A percentile compares a stretch with the other conserved stretches of the same genome.
phyloP scores from a whole-genome alignment of 2,888 invertebrate genomes.

The Caenorhabditis drosophilae region DNA sequence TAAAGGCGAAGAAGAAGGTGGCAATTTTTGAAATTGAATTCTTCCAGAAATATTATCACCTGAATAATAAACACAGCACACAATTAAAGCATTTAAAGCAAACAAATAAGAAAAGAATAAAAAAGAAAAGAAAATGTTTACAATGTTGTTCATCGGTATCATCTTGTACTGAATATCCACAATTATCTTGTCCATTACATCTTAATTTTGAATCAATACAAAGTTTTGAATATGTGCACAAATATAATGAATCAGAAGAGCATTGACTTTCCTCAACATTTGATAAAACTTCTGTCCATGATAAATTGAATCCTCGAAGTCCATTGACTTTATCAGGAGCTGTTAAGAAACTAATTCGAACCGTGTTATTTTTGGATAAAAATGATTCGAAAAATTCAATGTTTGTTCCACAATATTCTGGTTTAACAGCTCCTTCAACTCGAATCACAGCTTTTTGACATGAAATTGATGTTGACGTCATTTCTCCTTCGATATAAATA shows the following conservation, averaged over 20 bases:
- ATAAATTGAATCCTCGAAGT: slow-evolving; percentile 66
- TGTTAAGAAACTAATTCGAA: slow-evolving; percentile 64
- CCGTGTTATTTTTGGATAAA: slow-evolving; percentile 33
- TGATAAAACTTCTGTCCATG: slow-evolving; percentile 67
- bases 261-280: slow-evolving; percentile 71
- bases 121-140: too few species aligned
- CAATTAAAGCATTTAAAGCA: too few species aligned
- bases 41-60: too few species aligned
- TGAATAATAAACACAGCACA: too few species aligned
- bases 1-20: too few species aligned
- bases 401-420: slow-evolving; percentile 52
- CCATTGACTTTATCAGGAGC: slow-evolving; percentile 68
- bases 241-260: slow-evolving; percentile 73
- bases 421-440: slow-evolving; percentile 30
- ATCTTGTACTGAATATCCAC: slow-evolving; percentile 78
- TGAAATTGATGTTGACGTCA: slow-evolving; percentile 47
- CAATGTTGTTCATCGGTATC: slow-evolving; percentile 77
- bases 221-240: slow-evolving; percentile 78
- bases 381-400: slow-evolving; percentile 27
- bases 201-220: slow-evolving; percentile 81
- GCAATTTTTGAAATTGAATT: too few species aligned
- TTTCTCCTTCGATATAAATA: slow-evolving; percentile 86
- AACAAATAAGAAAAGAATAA: too few species aligned
- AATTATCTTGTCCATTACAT: slow-evolving; percentile 75
- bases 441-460: slow-evolving; percentile 58